These are phyloP conservation scores for Apodemia duryi DNA, from an alignment of 2,888 invertebrate genomes.

Conservation along the genomic window DNA sequence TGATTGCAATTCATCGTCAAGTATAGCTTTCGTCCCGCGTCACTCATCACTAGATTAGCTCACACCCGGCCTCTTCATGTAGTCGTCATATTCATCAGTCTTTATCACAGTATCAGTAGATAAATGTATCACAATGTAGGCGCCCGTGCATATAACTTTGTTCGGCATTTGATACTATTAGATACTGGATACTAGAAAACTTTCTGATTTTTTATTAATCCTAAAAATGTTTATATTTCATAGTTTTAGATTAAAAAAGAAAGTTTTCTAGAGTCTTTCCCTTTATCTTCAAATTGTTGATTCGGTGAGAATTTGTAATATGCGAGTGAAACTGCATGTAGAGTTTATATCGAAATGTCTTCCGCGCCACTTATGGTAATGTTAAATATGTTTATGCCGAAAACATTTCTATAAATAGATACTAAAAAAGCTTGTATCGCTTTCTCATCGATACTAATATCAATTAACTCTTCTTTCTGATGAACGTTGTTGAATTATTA, in stretches of 20 bases:
- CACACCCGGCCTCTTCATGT: slow-evolving; percentile 71
- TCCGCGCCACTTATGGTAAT: slow-evolving; percentile 55
- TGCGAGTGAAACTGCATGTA: slow-evolving; percentile 40
- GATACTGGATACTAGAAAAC: slow-evolving; percentile 61
- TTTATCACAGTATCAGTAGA: slow-evolving; percentile 70
- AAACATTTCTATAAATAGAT: slow-evolving; percentile 55
- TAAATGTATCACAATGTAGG: slow-evolving; percentile 78
- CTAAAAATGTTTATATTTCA: slow-evolving; percentile 46
- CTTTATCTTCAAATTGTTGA: slow-evolving; percentile 2
- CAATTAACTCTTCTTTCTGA: slow-evolving; percentile 42
- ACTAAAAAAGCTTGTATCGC: slow-evolving; percentile 63
- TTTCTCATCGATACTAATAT: slow-evolving; percentile 57
- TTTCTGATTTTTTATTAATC: slow-evolving; percentile 52
- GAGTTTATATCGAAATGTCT: slow-evolving; percentile 57
- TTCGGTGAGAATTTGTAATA: slow-evolving; percentile 26
- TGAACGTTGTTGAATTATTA: slow-evolving; percentile 59
- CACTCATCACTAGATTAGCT: slow-evolving; percentile 59
- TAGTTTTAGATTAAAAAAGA: slow-evolving; percentile 54
- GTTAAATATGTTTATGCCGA: slow-evolving; percentile 54
- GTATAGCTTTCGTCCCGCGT: slow-evolving; percentile 58
- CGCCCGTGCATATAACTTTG: slow-evolving; percentile 65
- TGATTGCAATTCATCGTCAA: slow-evolving; percentile 63
- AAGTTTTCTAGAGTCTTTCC: slow-evolving; percentile 70
- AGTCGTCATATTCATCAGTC: slow-evolving; percentile 67
- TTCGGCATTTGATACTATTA: slow-evolving; percentile 50